phyloP scores from a whole-genome alignment of 2,797 vertebrate genomes.

The Anas capensis region DNA sequence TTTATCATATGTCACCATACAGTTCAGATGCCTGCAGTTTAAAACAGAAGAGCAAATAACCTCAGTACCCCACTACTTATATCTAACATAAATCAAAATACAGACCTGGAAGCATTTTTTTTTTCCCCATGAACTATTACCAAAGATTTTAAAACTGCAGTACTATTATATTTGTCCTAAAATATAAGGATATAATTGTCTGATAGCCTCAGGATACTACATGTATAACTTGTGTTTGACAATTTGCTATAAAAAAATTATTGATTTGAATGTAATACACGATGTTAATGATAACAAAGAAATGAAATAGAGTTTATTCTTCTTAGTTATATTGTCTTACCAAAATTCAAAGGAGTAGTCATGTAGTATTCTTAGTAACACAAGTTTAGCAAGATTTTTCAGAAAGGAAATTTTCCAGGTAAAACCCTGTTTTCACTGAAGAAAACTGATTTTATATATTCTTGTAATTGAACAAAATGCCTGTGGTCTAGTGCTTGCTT shows the following conservation, averaged over 20 bases:
- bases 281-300: background rate
- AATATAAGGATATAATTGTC: background rate
- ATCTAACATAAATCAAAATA: background rate
- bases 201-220: background rate
- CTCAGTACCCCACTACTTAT: background rate
- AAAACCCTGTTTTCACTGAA: background rate
- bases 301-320: background rate
- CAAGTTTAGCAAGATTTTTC: background rate
- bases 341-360: background rate
- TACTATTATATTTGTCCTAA: background rate
- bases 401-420: background rate
- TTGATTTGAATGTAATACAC: background rate
- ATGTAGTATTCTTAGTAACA: background rate
- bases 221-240: background rate
- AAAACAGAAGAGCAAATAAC: background rate
- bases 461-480: background rate
- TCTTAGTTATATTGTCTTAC: background rate
- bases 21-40: background rate
- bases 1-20: background rate
- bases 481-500: background rate
- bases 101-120: background rate
- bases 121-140: background rate
- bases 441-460: background rate
- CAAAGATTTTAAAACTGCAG: background rate
- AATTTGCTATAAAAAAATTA: background rate